A percentile compares a stretch with the other conserved stretches of the same genome.
These are phyloP conservation scores for Bolborhynchus lineola DNA, from an alignment of 2,113 vertebrate genomes.

Conservation along the genomic window DNA sequence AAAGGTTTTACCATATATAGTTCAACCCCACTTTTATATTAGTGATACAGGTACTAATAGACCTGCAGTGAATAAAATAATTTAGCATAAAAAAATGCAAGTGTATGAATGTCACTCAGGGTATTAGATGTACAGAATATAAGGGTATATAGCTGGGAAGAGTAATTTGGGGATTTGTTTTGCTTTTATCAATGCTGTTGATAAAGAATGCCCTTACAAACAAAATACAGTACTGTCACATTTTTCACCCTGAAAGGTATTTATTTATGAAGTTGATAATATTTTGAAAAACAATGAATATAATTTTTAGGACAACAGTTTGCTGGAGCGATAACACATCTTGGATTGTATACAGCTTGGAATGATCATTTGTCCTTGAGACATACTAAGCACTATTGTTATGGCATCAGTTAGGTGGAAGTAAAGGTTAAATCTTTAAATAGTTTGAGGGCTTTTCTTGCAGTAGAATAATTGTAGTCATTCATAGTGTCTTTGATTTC, in stretches of 20 bases:
- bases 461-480: constrained; percentile 63
- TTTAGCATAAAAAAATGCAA: constrained; percentile 23
- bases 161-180: constrained; percentile 66
- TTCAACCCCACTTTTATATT: constrained; percentile 21
- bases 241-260: constrained; percentile 82
- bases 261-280: constrained; percentile 93
- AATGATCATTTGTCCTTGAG: constrained; percentile 84
- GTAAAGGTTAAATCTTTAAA: constrained; percentile 74
- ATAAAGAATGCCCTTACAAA: constrained; percentile 80
- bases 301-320: constrained; percentile 88
- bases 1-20: not conserved
- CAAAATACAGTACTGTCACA: constrained; percentile 69
- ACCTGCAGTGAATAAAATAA: constrained; percentile 19
- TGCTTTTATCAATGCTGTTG: constrained; percentile 77
- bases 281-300: constrained; percentile 92
- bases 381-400: constrained; percentile 72
- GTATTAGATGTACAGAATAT: constrained; percentile 22
- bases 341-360: constrained; percentile 74
- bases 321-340: constrained; percentile 78
- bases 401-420: constrained; percentile 76
- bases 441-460: constrained; percentile 65
- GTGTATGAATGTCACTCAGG: not conserved
- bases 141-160: constrained; percentile 43
- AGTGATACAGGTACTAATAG: not conserved
- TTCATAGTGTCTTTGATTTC: constrained; percentile 33